These are phyloP conservation scores for Mastacembelus armatus DNA, from an alignment of 2,797 vertebrate genomes.

Conservation along the genomic window DNA sequence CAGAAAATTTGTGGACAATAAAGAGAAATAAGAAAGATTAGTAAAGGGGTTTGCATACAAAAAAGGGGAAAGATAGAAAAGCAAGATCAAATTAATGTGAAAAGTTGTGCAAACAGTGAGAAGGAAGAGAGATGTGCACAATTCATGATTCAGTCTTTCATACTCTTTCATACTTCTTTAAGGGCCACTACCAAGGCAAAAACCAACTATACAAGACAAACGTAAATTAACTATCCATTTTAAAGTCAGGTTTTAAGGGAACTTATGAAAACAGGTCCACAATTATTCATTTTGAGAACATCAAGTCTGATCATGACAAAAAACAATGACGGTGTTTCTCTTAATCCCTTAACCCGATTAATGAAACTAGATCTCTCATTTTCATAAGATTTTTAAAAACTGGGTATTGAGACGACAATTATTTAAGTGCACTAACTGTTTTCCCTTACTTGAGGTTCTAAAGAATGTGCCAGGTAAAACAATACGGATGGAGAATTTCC, in stretches of 20 bases:
- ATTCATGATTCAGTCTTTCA: constrained; percentile 56
- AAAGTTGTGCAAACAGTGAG: constrained; percentile 13
- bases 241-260: neutral
- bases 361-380: neutral
- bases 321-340: too few relatives aligned
- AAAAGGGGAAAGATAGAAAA: constrained; percentile 15
- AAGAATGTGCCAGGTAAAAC: neutral
- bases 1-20: neutral
- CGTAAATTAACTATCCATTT: neutral
- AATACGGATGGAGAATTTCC: too few relatives aligned
- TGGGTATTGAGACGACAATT: neutral
- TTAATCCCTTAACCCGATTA: constrained; percentile 1
- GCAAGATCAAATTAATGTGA: constrained; percentile 2
- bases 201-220: constrained; percentile 11
- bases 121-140: constrained; percentile 52
- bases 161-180: constrained; percentile 57
- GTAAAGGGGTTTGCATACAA: neutral
- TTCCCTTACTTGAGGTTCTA: neutral
- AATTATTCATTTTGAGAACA: too few relatives aligned
- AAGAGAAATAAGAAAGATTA: neutral
- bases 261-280: too few relatives aligned
- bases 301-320: too few relatives aligned
- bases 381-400: constrained; percentile 2
- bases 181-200: constrained; percentile 15
- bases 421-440: neutral